These are phyloP conservation scores for Neoseiulus cucumeris DNA, from an alignment of 1,140 invertebrate genomes.

Conservation along the genomic window DNA sequence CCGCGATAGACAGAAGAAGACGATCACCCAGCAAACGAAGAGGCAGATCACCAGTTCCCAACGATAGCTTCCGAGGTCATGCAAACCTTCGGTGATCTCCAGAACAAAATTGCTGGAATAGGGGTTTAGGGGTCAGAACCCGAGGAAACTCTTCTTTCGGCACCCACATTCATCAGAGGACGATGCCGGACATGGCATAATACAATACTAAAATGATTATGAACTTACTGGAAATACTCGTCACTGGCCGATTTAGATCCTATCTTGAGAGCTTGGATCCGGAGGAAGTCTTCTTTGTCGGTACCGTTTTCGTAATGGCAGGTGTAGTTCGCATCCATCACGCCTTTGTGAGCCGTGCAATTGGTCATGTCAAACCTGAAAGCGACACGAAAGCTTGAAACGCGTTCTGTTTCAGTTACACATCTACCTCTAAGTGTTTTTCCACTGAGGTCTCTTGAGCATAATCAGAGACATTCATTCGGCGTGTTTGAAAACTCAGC, in stretches of 20 bases:
- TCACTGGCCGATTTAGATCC: constrained; percentile 23
- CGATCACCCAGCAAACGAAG: constrained; percentile 73
- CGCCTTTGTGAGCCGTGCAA: constrained; percentile 25
- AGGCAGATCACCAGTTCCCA: constrained; percentile 89
- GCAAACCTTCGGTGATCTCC: constrained; percentile 61
- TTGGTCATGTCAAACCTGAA: constrained; percentile 26
- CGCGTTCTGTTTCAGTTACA: no score
- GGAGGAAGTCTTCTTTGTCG: constrained; percentile 32
- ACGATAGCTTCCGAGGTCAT: constrained; percentile 57
- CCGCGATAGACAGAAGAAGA: constrained; percentile 93
- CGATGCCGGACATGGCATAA: no score
- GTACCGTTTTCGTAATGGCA: constrained; percentile 31
- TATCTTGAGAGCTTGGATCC: constrained; percentile 26
- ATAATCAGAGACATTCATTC: no score
- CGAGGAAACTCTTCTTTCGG: constrained; percentile 11
- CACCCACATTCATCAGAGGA: neutral
- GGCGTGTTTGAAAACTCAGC: no score
- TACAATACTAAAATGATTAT: neutral
- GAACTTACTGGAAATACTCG: constrained; percentile 23
- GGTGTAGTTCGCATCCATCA: constrained; percentile 24
- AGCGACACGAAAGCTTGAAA: no score
- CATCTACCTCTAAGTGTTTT: no score
- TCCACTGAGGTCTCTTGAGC: no score
- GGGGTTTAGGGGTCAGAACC: neutral
- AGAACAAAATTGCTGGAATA: constrained; percentile 37